These are phyloP conservation scores for Trichonephila inaurata DNA, from an alignment of 1,140 invertebrate species.

Conservation along the genomic window DNA sequence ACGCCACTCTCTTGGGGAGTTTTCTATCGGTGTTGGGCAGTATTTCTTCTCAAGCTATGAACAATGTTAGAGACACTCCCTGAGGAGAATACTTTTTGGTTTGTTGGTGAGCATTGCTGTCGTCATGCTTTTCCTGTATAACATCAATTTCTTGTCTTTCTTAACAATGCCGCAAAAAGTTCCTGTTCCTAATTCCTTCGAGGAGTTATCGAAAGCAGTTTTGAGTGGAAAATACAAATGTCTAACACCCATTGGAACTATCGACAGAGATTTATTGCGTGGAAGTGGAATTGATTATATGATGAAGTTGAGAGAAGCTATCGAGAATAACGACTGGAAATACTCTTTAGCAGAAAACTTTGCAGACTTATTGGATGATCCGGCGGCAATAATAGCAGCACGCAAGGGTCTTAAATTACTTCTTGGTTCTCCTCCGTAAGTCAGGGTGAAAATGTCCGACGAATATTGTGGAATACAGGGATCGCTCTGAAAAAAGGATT, in stretches of 20 bases:
- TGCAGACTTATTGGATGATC: neutral
- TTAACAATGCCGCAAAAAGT: neutral
- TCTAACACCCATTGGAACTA: too few relatives aligned
- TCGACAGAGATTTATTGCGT: too few relatives aligned
- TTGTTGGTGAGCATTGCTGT: too few relatives aligned
- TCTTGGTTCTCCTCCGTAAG: neutral
- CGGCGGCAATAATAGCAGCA: neutral
- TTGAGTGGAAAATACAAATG: too few relatives aligned
- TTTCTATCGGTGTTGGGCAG: conserved; percentile 4
- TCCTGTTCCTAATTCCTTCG: neutral
- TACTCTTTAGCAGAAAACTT: neutral
- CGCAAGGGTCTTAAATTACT: neutral
- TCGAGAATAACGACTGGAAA: neutral
- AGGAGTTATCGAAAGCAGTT: neutral
- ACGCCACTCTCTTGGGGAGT: neutral
- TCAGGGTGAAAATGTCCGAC: neutral
- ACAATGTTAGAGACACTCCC: neutral
- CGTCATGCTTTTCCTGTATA: neutral
- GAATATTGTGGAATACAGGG: neutral
- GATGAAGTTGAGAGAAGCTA: neutral
- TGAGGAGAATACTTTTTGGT: too few relatives aligned
- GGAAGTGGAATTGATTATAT: too few relatives aligned
- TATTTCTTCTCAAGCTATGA: neutral
- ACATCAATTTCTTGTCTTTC: neutral
- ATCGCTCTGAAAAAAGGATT: conserved; percentile 2